Percentiles rank a stretch among this genome's conserved stretches.
These are phyloP conservation scores for Catostylus mosaicus DNA, from an alignment of 30 jellyfish, hydroid and myxozoan species.

Conservation along the genomic window DNA sequence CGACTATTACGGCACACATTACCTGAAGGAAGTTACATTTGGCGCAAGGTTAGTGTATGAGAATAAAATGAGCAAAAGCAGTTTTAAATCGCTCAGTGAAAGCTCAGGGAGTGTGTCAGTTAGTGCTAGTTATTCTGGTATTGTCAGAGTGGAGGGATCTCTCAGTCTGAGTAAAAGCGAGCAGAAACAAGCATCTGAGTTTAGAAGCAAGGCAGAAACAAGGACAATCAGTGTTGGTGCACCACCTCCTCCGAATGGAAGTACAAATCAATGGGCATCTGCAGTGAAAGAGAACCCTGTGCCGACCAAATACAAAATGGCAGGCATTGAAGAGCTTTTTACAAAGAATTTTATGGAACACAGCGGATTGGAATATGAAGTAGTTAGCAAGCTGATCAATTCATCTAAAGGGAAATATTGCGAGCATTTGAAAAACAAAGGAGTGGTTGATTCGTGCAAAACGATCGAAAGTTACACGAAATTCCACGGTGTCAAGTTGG, in stretches of 20 bases:
- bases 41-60: conserved; percentile 71
- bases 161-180: conserved; percentile 25
- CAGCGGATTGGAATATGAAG: conserved; percentile 10
- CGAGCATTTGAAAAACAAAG: conserved; percentile 25
- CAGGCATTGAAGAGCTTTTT: conserved; percentile 50
- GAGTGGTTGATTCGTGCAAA: conserved; percentile 51
- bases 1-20: conserved; percentile 69
- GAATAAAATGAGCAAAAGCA: conserved; percentile 46
- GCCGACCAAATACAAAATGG: conserved; percentile 57
- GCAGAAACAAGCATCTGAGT: conserved; percentile 34
- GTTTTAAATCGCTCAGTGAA: conserved; percentile 1
- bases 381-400: not conserved
- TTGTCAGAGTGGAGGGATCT: conserved; percentile 47
- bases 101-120: conserved; percentile 14
- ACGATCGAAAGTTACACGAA: conserved; percentile 19
- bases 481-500: conserved; percentile 21
- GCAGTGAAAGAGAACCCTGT: conserved; percentile 71
- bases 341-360: conserved; percentile 52
- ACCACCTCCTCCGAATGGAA: conserved; percentile 72
- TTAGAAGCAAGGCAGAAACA: conserved; percentile 52
- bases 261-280: conserved; percentile 70
- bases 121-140: conserved; percentile 52
- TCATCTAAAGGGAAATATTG: conserved; percentile 33
- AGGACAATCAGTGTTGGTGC: conserved; percentile 72
- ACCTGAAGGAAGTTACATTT: conserved; percentile 45